These are phyloP conservation scores for Taenaris catops DNA, from an alignment of 2,888 invertebrate genomes.

Conservation along the genomic window DNA sequence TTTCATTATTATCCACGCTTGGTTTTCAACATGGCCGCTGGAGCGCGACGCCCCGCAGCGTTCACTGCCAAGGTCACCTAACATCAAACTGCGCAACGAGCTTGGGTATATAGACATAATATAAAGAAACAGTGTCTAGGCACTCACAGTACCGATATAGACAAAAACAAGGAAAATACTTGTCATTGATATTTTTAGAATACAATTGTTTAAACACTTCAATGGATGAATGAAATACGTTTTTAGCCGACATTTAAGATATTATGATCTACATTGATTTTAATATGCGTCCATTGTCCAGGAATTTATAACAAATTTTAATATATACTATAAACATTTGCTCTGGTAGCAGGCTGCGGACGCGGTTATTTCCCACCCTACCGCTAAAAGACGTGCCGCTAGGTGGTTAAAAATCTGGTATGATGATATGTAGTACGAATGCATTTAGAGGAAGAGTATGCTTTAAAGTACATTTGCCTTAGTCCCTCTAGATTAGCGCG, in stretches of 20 bases:
- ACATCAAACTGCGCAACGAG: slow-evolving; percentile 64
- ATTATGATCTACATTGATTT: no score
- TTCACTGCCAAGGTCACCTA: slow-evolving; percentile 75
- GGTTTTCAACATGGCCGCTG: slow-evolving; percentile 61
- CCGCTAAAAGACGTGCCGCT: no score
- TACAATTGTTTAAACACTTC: background rate
- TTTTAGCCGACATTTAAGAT: background rate
- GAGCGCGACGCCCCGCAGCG: slow-evolving; percentile 65
- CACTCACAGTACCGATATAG: slow-evolving; percentile 11
- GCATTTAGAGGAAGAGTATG: no score
- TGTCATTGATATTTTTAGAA: slow-evolving; percentile 20
- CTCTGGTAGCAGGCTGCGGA: no score
- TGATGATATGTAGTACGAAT: no score
- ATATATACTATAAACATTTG: no score
- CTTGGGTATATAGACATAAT: slow-evolving; percentile 28
- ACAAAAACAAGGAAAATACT: slow-evolving; percentile 14
- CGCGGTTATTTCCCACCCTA: no score
- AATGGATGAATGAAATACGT: slow-evolving; percentile 1
- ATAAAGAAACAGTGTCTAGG: slow-evolving; percentile 14
- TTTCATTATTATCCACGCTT: slow-evolving; percentile 58
- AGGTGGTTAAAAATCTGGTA: no score
- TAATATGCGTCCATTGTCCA: no score
- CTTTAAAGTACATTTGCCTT: no score
- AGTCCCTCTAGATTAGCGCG: no score
- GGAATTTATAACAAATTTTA: no score